These are phyloP conservation scores for Cerastis rubricosa DNA, from an alignment of 2,888 invertebrate genomes.

Conservation along the genomic window DNA sequence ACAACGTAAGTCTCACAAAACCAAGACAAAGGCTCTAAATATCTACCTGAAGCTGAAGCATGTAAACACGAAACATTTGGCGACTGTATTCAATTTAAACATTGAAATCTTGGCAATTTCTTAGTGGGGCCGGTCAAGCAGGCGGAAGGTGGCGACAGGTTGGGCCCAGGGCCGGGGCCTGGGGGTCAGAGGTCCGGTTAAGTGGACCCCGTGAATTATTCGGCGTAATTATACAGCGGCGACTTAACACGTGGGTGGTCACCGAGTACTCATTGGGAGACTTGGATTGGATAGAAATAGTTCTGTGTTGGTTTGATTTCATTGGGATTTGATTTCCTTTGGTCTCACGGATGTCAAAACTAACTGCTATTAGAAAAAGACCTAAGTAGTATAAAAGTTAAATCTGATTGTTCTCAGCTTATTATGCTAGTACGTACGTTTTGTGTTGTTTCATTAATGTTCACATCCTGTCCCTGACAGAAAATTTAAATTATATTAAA, in stretches of 20 bases:
- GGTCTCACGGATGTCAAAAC: not conserved
- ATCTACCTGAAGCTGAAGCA: constrained; percentile 17
- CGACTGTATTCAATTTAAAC: constrained; percentile 34
- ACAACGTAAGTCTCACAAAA: not conserved
- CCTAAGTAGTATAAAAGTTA: not conserved
- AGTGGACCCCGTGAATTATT: constrained; percentile 78
- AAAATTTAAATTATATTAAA: not conserved
- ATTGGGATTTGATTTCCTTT: not conserved
- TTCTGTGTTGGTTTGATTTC: not conserved
- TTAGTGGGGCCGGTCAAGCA: constrained; percentile 34
- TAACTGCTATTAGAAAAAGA: not conserved
- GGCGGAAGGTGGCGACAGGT: constrained; percentile 78
- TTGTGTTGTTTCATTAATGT: not conserved
- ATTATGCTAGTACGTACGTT: not conserved
- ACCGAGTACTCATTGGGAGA: constrained; percentile 68
- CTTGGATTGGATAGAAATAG: constrained; percentile 21
- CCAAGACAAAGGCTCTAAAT: constrained; percentile 9
- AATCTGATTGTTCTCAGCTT: not conserved
- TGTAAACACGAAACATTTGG: constrained; percentile 10
- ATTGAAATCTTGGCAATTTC: constrained; percentile 50
- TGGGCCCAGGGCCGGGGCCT: constrained; percentile 57
- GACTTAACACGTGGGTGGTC: constrained; percentile 85
- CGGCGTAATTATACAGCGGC: constrained; percentile 85
- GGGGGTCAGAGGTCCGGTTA: constrained; percentile 70
- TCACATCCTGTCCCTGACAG: not conserved